phyloP scores from a whole-genome alignment of 2,113 vertebrate genomes.

The Dolichallabes microphthalmus region DNA sequence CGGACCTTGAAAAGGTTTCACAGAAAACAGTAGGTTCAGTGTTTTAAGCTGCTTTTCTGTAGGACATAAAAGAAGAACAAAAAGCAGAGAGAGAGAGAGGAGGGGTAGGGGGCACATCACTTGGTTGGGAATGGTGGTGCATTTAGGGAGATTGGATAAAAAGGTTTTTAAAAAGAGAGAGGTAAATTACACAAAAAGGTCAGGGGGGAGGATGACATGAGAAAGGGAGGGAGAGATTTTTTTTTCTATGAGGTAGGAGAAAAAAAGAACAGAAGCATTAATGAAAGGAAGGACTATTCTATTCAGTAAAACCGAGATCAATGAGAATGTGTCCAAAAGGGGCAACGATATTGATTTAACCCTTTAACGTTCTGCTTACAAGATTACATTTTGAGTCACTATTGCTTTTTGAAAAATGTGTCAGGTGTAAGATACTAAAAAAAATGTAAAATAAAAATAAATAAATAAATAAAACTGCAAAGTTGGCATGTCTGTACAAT shows the following conservation, averaged over 20 bases:
- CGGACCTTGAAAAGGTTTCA: constrained; percentile 56
- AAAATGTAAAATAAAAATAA: no score
- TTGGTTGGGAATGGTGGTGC: constrained; percentile 6
- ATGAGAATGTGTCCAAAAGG: neutral
- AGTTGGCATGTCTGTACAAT: no score
- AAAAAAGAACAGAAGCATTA: constrained; percentile 2
- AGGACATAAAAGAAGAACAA: neutral
- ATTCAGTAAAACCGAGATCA: constrained; percentile 45
- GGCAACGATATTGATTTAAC: neutral
- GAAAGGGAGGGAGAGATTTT: constrained; percentile 35
- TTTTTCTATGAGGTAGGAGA: constrained; percentile 17
- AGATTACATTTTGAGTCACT: no score
- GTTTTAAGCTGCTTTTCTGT: constrained; percentile 16
- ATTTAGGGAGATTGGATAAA: constrained; percentile 23
- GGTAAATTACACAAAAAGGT: constrained; percentile 22
- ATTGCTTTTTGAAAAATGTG: no score
- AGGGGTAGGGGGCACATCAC: neutral
- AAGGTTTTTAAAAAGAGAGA: constrained; percentile 12
- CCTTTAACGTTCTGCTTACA: no score
- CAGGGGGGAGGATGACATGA: constrained; percentile 4
- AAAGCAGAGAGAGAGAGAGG: constrained; percentile 11
- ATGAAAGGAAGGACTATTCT: constrained; percentile 44
- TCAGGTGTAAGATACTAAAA: no score
- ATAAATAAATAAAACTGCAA: no score
- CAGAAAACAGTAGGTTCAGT: constrained; percentile 13